Evolutionary conservation across 2,888 invertebrate genomes (phyloP).

Genomic region (Polia nebulosa): DNA sequence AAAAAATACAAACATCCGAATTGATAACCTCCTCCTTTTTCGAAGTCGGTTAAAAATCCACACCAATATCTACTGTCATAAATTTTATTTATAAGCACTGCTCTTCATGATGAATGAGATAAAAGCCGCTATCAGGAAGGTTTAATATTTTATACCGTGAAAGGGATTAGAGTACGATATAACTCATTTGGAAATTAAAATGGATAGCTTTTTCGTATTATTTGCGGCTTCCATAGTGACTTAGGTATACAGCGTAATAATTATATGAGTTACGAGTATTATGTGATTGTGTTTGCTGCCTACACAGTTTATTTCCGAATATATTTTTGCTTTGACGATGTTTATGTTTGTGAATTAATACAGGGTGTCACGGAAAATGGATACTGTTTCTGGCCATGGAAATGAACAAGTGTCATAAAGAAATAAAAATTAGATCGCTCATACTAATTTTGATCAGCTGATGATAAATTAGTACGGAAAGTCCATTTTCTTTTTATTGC

Average conservation of each 20-base stretch:
- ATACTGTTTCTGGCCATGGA: too few relatives aligned
- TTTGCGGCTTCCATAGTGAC: neutral
- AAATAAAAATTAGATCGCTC: too few relatives aligned
- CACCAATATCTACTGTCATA: neutral
- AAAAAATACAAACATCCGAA: too few relatives aligned
- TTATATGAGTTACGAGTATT: slow-evolving; percentile 21
- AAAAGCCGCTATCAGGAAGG: slow-evolving; percentile 23
- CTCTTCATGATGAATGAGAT: slow-evolving; percentile 8
- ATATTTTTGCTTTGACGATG: too few relatives aligned
- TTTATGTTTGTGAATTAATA: too few relatives aligned
- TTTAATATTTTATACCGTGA: slow-evolving; percentile 29
- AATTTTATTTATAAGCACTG: slow-evolving; percentile 1
- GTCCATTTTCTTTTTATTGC: too few relatives aligned
- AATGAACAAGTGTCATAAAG: too few relatives aligned
- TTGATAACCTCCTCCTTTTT: too few relatives aligned
- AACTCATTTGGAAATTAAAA: slow-evolving; percentile 28
- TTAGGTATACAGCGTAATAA: slow-evolving; percentile 1
- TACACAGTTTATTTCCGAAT: neutral
- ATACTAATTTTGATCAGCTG: too few relatives aligned
- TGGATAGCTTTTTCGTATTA: slow-evolving; percentile 10
- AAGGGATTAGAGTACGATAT: slow-evolving; percentile 18
- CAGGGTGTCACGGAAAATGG: too few relatives aligned
- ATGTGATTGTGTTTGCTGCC: neutral
- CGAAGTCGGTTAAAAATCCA: too few relatives aligned
- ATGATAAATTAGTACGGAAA: too few relatives aligned